Conservation (phyloP, 2,797 vertebrate genomes). For the Spinus olivaceus region DNA sequence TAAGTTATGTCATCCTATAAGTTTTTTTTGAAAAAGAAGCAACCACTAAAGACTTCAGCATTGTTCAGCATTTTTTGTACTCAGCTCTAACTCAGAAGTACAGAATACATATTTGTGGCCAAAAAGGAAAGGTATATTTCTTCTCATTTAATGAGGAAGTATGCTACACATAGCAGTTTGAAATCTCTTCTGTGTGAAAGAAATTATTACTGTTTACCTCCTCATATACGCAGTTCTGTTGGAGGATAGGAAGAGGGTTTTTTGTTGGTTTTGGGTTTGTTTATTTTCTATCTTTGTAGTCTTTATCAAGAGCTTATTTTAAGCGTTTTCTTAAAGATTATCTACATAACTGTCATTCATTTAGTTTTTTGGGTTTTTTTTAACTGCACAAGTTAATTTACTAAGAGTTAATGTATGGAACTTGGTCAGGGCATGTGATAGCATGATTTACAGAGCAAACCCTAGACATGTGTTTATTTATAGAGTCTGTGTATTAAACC, state of each 20-base stretch:
- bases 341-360: neutral
- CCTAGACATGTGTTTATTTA: neutral
- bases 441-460: neutral
- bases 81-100: neutral
- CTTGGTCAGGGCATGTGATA: neutral
- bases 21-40: neutral
- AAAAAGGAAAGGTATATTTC: neutral
- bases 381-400: neutral
- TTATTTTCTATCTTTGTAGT: neutral
- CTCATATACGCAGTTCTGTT: neutral
- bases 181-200: neutral
- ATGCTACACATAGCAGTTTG: neutral
- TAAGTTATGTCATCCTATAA: neutral
- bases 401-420: neutral
- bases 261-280: neutral
- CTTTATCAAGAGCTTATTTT: neutral
- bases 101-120: neutral
- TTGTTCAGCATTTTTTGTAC: neutral
- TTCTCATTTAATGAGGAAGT: neutral
- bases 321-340: neutral
- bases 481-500: neutral
- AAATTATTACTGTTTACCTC: neutral
- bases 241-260: accelerated
- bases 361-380: neutral
- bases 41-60: neutral